These are phyloP conservation scores for Polymixis lichenea DNA, from an alignment of 2,888 invertebrate genomes.

Conservation along the genomic window DNA sequence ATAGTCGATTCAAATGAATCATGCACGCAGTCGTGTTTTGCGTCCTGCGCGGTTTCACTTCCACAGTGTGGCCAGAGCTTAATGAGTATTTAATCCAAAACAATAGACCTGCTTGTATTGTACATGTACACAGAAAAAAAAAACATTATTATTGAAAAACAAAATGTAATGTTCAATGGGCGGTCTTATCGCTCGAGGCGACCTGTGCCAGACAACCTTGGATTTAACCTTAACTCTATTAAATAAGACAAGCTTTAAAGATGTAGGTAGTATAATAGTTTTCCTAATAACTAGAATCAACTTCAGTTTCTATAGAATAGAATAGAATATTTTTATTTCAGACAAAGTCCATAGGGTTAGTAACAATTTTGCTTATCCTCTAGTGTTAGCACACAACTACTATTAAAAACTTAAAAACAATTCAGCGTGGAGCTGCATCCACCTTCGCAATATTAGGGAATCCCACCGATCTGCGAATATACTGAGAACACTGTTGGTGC, in stretches of 20 bases:
- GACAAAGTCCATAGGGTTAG: too few species aligned
- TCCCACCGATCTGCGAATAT: too few species aligned
- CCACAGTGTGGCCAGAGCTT: too few species aligned
- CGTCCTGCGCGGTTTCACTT: neutral
- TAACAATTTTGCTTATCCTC: too few species aligned
- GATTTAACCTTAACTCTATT: neutral
- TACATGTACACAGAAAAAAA: neutral
- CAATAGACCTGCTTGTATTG: neutral
- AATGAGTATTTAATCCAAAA: neutral
- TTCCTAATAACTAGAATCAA: neutral
- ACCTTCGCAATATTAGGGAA: too few species aligned
- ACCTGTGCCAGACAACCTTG: conserved; percentile 9
- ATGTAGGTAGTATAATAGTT: neutral
- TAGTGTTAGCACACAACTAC: too few species aligned
- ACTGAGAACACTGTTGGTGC: too few species aligned
- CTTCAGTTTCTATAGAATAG: neutral
- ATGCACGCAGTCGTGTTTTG: neutral
- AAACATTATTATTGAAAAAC: neutral
- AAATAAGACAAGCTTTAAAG: neutral
- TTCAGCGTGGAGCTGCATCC: too few species aligned
- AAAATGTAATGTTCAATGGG: neutral
- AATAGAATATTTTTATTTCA: too few species aligned
- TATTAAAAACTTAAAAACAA: too few species aligned
- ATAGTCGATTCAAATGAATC: neutral
- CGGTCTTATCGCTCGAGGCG: neutral